Conservation (phyloP, 1,140 invertebrate species). For the Heterodera schachtii region DNA sequence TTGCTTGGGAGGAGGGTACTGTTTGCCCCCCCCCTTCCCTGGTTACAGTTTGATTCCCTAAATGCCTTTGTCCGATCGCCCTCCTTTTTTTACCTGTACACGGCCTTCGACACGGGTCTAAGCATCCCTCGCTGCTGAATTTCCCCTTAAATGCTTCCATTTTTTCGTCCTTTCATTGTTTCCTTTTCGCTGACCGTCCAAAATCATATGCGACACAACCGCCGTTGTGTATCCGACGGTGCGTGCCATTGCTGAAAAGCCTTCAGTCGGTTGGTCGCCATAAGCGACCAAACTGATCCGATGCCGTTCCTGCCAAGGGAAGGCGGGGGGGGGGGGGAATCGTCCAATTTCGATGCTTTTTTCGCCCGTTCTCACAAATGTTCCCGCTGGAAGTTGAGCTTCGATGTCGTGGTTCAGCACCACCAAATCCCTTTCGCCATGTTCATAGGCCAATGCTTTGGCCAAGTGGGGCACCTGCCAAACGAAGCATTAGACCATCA, state of each 20-base stretch:
- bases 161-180: slow-evolving; percentile 18
- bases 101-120: slow-evolving; percentile 66
- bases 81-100: slow-evolving; percentile 61
- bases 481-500: neutral
- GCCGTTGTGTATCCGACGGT: slow-evolving; percentile 94
- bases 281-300: slow-evolving; percentile 91
- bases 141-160: slow-evolving; percentile 66
- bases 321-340: neutral
- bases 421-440: slow-evolving; percentile 87
- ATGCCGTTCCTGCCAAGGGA: slow-evolving; percentile 73
- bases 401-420: slow-evolving; percentile 89
- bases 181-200: slow-evolving; percentile 76
- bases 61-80: too few relatives aligned
- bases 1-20: too few relatives aligned
- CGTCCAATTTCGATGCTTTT: neutral
- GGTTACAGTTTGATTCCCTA: too few relatives aligned
- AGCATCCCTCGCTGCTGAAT: slow-evolving; percentile 69
- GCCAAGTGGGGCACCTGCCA: slow-evolving; percentile 76
- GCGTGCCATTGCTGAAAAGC: slow-evolving; percentile 94
- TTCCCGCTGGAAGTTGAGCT: slow-evolving; percentile 86
- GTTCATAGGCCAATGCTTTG: slow-evolving; percentile 78
- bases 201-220: slow-evolving; percentile 93
- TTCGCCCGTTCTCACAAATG: slow-evolving; percentile 55
- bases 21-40: too few relatives aligned
- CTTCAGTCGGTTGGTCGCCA: slow-evolving; percentile 74